phyloP scores from a whole-genome alignment of 2,113 vertebrate species.

The Syngnathus floridae region DNA sequence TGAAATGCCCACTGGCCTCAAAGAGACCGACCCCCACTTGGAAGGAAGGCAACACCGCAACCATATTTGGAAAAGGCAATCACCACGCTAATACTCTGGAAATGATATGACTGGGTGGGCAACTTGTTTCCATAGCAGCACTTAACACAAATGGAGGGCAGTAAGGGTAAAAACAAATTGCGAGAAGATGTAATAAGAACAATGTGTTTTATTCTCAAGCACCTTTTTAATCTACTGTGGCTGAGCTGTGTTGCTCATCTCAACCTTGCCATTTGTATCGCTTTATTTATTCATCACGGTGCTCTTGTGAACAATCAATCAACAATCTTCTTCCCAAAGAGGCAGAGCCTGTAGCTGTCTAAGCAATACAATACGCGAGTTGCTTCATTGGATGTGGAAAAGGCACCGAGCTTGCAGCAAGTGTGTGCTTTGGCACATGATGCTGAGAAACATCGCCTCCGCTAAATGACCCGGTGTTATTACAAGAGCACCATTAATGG shows the following conservation, averaged over 20 bases:
- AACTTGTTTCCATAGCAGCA: conserved; percentile 61
- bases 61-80: conserved; percentile 78
- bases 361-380: conserved; percentile 19
- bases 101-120: conserved; percentile 49
- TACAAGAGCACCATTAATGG: conserved; percentile 61
- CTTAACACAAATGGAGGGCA: conserved; percentile 56
- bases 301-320: conserved; percentile 52
- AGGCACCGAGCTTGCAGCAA: conserved; percentile 26
- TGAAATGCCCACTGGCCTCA: conserved; percentile 72
- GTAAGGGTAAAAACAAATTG: conserved; percentile 33
- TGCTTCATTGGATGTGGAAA: conserved; percentile 48
- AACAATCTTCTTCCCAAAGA: conserved; percentile 40
- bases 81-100: conserved; percentile 57
- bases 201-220: conserved; percentile 28
- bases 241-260: conserved; percentile 40
- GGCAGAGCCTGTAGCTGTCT: conserved; percentile 28
- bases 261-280: conserved; percentile 48
- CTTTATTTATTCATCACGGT: conserved; percentile 59
- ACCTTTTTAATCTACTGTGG: conserved; percentile 15
- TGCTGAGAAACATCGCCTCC: conserved; percentile 16
- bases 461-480: conserved; percentile 63
- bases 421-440: conserved; percentile 33
- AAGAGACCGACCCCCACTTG: conserved; percentile 58
- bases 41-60: conserved; percentile 36
- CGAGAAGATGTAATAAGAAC: background rate